Percentiles rank a stretch among this genome's conserved stretches.
Conservation (phyloP, 2,797 vertebrate species). For the Acanthurus lineatus region DNA sequence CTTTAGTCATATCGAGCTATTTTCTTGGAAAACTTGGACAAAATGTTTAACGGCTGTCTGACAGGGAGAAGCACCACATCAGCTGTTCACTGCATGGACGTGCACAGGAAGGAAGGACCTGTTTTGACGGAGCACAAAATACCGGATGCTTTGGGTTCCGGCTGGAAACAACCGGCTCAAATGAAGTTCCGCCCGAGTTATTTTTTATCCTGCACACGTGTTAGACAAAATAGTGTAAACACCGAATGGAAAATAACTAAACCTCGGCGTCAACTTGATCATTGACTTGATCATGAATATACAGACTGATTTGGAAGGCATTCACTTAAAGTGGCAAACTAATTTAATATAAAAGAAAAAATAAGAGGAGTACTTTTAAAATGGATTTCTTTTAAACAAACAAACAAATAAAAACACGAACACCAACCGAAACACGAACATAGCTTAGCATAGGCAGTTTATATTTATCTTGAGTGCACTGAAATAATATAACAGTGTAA, state of each 20-base stretch:
- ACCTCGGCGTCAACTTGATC: too few relatives aligned
- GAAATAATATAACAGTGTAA: too few relatives aligned
- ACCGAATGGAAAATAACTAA: background rate
- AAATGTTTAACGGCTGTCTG: conserved; percentile 29
- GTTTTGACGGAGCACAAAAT: conserved; percentile 66
- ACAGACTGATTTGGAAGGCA: background rate
- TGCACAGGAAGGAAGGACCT: conserved; percentile 64
- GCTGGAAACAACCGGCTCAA: conserved; percentile 65
- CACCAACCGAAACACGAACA: too few relatives aligned
- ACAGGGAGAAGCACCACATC: conserved; percentile 49
- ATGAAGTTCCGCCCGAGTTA: conserved; percentile 49
- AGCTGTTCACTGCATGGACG: conserved; percentile 76
- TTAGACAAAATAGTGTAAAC: conserved; percentile 24
- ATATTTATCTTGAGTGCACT: too few relatives aligned
- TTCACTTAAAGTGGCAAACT: too few relatives aligned
- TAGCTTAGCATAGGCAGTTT: too few relatives aligned
- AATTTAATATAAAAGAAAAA: too few relatives aligned
- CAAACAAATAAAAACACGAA: too few relatives aligned
- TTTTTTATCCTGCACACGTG: background rate
- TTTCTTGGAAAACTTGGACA: conserved; percentile 27
- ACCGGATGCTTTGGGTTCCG: conserved; percentile 62
- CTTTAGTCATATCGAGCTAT: conserved; percentile 83
- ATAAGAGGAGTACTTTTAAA: too few relatives aligned
- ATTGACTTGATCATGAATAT: background rate
- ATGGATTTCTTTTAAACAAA: too few relatives aligned